Percentiles rank a stretch among this genome's conserved stretches.
phyloP scores from a whole-genome alignment of 2,797 vertebrate species.

The Threskiornis aethiopicus region DNA sequence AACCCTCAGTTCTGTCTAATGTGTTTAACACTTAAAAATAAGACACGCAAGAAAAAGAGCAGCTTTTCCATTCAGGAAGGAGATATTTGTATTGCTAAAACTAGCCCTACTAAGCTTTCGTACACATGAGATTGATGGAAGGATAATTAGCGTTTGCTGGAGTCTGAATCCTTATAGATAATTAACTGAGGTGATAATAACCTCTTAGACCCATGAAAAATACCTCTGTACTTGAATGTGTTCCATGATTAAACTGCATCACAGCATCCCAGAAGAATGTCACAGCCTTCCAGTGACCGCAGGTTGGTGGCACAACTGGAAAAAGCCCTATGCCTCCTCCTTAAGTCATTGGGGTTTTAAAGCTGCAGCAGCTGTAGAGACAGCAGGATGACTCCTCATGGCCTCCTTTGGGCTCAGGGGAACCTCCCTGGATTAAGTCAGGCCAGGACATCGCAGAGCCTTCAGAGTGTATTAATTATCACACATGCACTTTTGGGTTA shows the following conservation, averaged over 20 bases:
- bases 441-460: not conserved
- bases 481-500: not conserved
- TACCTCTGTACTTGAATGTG: not conserved
- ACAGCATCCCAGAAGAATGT: slow-evolving; percentile 22
- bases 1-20: not conserved
- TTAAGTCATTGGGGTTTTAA: not conserved
- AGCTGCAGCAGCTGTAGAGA: not conserved
- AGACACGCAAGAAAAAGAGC: not conserved
- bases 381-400: not conserved
- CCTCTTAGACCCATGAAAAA: not conserved
- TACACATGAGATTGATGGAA: not conserved
- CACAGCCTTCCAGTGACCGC: not conserved
- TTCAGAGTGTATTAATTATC: not conserved
- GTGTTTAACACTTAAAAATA: not conserved
- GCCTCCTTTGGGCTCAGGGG: not conserved
- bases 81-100: slow-evolving; percentile 9
- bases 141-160: slow-evolving; percentile 12
- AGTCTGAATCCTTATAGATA: slow-evolving; percentile 21
- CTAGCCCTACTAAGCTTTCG: not conserved
- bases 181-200: slow-evolving; percentile 50
- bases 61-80: not conserved
- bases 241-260: slow-evolving; percentile 3
- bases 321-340: not conserved
- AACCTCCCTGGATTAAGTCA: not conserved
- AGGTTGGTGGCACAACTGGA: not conserved